A percentile compares a stretch with the other conserved stretches of the same genome.
Conservation (phyloP, 2,113 vertebrate species). For the Hippocampus abdominalis region DNA sequence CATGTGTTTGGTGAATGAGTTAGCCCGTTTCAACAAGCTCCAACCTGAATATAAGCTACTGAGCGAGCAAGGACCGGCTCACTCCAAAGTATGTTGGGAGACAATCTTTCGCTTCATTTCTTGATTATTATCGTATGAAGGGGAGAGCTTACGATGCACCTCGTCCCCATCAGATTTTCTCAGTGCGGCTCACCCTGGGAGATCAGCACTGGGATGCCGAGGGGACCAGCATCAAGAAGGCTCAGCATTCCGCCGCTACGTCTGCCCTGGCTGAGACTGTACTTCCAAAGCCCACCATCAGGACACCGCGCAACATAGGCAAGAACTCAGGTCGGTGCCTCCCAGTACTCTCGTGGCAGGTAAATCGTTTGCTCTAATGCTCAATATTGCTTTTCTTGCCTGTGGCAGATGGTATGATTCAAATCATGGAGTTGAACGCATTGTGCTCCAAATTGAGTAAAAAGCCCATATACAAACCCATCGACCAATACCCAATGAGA, state of each 20-base stretch:
- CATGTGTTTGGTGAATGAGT: slow-evolving; percentile 98
- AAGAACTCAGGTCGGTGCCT: slow-evolving; percentile 80
- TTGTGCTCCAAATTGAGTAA: slow-evolving; percentile 96
- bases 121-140: neutral
- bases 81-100: slow-evolving; percentile 80
- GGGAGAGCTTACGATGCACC: neutral
- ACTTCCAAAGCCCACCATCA: slow-evolving; percentile 83
- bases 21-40: slow-evolving; percentile 96
- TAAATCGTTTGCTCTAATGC: neutral
- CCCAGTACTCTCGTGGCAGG: slow-evolving; percentile 8
- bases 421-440: slow-evolving; percentile 91
- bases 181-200: slow-evolving; percentile 86
- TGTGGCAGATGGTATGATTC: slow-evolving; percentile 84
- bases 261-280: slow-evolving; percentile 86
- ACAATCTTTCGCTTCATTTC: neutral
- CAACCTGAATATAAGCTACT: slow-evolving; percentile 92
- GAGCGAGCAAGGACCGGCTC: slow-evolving; percentile 90
- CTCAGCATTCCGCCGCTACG: slow-evolving; percentile 86
- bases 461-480: slow-evolving; percentile 94
- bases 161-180: slow-evolving; percentile 79
- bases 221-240: slow-evolving; percentile 93
- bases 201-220: slow-evolving; percentile 92
- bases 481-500: slow-evolving; percentile 92
- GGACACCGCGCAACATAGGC: slow-evolving; percentile 82
- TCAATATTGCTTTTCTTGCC: slow-evolving; percentile 16